Percentiles rank a stretch among this genome's conserved stretches.
Evolutionary conservation across 2,113 vertebrate species (phyloP).

Genomic region (Talpa occidentalis): DNA sequence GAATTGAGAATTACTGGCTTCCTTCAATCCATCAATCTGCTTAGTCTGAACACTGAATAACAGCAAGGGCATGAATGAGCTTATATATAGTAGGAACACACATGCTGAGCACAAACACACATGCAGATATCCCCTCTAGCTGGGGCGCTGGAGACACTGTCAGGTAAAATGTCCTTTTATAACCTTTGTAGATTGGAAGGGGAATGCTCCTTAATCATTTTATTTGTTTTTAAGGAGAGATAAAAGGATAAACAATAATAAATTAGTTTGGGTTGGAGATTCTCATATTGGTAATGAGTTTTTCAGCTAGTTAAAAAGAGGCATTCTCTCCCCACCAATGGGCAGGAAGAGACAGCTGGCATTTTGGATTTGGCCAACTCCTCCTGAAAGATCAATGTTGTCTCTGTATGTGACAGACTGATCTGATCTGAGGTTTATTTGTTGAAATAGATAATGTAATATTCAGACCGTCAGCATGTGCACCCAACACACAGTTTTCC

Average conservation of each 20-base stretch:
- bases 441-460: constrained; percentile 70
- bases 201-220: background rate
- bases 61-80: constrained; percentile 41
- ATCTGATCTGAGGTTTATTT: constrained; percentile 69
- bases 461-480: constrained; percentile 23
- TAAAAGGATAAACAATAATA: background rate
- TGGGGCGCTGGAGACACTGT: background rate
- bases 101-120: background rate
- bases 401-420: constrained; percentile 70
- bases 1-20: constrained; percentile 55
- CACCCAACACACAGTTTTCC: background rate
- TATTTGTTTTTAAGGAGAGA: constrained; percentile 3
- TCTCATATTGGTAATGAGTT: background rate
- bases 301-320: constrained; percentile 63
- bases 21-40: background rate
- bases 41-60: background rate
- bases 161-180: background rate
- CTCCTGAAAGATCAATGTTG: constrained; percentile 69
- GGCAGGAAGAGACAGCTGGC: constrained; percentile 70
- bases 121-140: background rate
- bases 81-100: background rate
- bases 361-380: constrained; percentile 67
- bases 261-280: background rate
- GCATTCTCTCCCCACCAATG: constrained; percentile 41
- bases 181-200: background rate